Evolutionary conservation across 1,140 invertebrate genomes (phyloP), one percentile per base, ranked within the genome.

Genomic region (Ceratoteleas bidentatus): DNA sequence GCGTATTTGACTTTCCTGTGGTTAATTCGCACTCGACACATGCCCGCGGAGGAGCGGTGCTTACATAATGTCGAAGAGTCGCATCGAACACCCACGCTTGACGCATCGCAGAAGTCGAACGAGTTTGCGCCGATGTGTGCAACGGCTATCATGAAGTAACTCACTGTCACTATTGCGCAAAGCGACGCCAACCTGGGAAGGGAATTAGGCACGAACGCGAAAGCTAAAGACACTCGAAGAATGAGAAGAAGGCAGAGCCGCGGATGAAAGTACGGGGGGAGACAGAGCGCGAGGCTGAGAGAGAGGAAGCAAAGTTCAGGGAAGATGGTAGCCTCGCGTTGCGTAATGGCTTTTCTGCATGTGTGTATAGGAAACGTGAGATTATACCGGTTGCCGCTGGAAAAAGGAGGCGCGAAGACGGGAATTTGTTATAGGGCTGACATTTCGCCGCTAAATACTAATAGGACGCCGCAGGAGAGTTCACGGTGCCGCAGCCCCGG

Each of bases 381-480:
- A 66, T 66, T 74, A 49, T 52, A 69, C 62, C 64, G 69, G 78
- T 73, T 62, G 65, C 61, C 62, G 68, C 49, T 58, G 70, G 69
- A 74, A 77, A 70, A 69, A 76, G 58, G 50, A 85, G 82, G 74
- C 74, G 82, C 81, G 66, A 81, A 83, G 45, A 34, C 64, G 45
- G 72, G 77, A 84, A 83, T 85, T 81, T 81, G 73, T 84, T 86
- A 84, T 87, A 73, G 80, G 77, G 33, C 81, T 88, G 87, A 88
- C 87, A 87, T 87, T 88, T 88, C 68, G 80, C 75, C 64, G 83
- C 62, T 87, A 88, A 87, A 87, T 87, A 87, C 85, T 85, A 87
- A 86, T 85, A 84, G 85, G 81, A 83, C 83, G 73, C 58, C 45
- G 64, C 16, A 13, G 43, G 43, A 62, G 74, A 83, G 81, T 78